These are phyloP conservation scores for Chloropsis cyanopogon DNA, from an alignment of 2,113 vertebrate genomes.

Conservation along the genomic window DNA sequence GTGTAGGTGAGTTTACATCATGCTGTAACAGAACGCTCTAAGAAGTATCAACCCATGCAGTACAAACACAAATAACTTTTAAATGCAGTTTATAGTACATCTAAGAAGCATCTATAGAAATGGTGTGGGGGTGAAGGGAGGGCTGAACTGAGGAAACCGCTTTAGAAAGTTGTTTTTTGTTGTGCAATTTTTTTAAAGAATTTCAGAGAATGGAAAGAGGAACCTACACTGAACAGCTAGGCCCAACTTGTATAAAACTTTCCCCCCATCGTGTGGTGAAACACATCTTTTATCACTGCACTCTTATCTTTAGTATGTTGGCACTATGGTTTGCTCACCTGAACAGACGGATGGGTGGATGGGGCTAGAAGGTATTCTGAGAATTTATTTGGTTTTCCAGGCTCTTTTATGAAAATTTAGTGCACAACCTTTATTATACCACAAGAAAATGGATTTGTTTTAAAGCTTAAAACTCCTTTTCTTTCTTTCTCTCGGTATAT, in stretches of 20 bases:
- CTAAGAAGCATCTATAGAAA: neutral
- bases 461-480: neutral
- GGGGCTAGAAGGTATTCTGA: neutral
- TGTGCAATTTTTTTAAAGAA: neutral
- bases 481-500: neutral
- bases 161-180: neutral
- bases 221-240: constrained; percentile 3
- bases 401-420: neutral
- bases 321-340: neutral
- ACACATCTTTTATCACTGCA: neutral
- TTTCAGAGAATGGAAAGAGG: constrained; percentile 61
- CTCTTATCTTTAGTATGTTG: neutral
- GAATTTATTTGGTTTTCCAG: neutral
- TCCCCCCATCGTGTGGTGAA: constrained; percentile 7
- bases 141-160: neutral
- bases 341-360: neutral
- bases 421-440: neutral
- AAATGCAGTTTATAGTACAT: neutral
- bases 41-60: neutral
- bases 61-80: neutral
- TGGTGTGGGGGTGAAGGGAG: neutral
- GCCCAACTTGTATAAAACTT: constrained; percentile 12
- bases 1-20: neutral
- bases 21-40: neutral
- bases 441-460: neutral